These are phyloP conservation scores for Tadarida brasiliensis DNA, from an alignment of 2,797 vertebrate species.

Conservation along the genomic window DNA sequence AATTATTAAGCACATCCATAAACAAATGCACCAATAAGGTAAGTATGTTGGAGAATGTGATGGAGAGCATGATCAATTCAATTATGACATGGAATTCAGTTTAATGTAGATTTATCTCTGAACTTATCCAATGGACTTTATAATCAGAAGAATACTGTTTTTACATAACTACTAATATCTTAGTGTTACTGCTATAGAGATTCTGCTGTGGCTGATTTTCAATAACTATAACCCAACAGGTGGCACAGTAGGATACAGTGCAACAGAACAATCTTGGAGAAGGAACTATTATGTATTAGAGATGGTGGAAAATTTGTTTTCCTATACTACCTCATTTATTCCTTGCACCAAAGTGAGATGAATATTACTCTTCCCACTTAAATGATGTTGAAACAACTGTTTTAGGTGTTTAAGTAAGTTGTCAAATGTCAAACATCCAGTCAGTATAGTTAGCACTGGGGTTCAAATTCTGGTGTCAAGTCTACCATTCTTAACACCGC, in stretches of 20 bases:
- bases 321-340: neutral
- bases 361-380: neutral
- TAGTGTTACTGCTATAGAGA: neutral
- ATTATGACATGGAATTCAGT: neutral
- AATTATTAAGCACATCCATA: conserved; percentile 60
- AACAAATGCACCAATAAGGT: neutral
- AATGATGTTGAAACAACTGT: neutral
- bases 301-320: neutral
- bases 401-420: neutral
- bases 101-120: conserved; percentile 19
- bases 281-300: neutral
- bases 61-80: neutral
- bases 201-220: conserved; percentile 29
- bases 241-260: neutral
- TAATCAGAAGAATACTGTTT: conserved; percentile 22
- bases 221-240: neutral
- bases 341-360: neutral
- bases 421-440: neutral
- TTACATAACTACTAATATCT: neutral
- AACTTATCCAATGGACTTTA: neutral
- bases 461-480: conserved; percentile 3
- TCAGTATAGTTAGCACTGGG: neutral
- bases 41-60: neutral
- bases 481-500: neutral
- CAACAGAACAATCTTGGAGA: conserved; percentile 8